Base-by-base conservation (phyloP, 2,113 vertebrate species). In the Notarius lentiginosus region DNA sequence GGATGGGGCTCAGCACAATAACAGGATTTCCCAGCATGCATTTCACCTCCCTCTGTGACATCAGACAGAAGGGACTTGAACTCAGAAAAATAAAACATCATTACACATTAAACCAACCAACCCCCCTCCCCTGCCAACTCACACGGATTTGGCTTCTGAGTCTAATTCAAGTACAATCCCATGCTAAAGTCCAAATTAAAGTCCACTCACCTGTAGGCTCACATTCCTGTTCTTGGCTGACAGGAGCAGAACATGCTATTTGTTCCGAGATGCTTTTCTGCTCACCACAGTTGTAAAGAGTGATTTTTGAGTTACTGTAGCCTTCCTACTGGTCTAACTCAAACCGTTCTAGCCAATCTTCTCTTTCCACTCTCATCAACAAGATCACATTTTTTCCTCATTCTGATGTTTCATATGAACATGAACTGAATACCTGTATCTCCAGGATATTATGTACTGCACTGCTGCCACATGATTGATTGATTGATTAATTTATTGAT, bases 321-420 rank as follows among this genome's bases (percentile, higher is more conserved):
- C 14, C 17, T 7, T 51, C 20, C 22, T 53, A 5, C 30, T n/a
- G 30, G 4, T 27, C 14, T 53, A 53, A 56, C 15, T 77, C 24
- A 8, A 30, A 17, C 15, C 1, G 17, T 12, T 27, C 49, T n/a
- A 9, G 14, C 86, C 85, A 92, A 92, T 88, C 66, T 20, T 77
- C n/a, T 20, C 14, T 10, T 56, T 7, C 30, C 41, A 9, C 4
- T 22, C 17, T 61, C 10, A 22, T 10, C 56, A 81, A 20, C 41
- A 51, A 51, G 20, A 56, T 22, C 15, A 34, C 0, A 53, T 20
- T 30, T 56, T 47, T 8, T 56, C n/a, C 24, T 18, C 24, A 30
- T 58, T 30, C 15, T 76, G 73, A 14, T 76, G 24, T 56, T 79
- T 55, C 51, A 53, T 20, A 15, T 34, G 1, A 55, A 20, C 15